Conservation (phyloP, 2,797 vertebrate species). For the Bradypodion pumilum region DNA sequence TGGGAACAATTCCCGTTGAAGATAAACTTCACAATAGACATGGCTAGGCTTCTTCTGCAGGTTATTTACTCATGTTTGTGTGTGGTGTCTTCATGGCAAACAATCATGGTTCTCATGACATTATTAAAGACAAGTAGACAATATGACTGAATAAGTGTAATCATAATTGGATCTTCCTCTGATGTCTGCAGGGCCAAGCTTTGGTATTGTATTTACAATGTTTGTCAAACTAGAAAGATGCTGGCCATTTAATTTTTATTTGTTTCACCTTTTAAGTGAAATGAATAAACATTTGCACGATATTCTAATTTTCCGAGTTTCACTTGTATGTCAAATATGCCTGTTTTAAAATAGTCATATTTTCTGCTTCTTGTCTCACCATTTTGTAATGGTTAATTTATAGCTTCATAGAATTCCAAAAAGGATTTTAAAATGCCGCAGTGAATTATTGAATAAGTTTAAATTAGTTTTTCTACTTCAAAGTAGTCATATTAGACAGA, state of each 20-base stretch:
- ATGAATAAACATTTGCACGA: too few species aligned
- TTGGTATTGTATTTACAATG: neutral
- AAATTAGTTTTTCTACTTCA: neutral
- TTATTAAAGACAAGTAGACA: neutral
- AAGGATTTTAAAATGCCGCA: neutral
- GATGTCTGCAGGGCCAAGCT: too few species aligned
- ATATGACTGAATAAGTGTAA: neutral
- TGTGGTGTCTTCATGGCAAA: neutral
- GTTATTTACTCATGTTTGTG: neutral
- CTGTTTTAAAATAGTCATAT: too few species aligned
- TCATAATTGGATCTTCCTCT: too few species aligned
- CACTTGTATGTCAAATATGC: too few species aligned
- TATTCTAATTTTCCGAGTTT: too few species aligned
- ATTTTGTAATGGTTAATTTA: neutral
- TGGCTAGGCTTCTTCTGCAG: neutral
- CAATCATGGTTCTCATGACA: neutral
- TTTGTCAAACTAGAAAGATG: neutral
- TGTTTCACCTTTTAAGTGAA: too few species aligned
- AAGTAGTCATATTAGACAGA: neutral
- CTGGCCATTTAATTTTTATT: too few species aligned
- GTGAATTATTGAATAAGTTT: neutral
- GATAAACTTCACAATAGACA: neutral
- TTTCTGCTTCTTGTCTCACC: slow-evolving; percentile 6
- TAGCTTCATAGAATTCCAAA: neutral
- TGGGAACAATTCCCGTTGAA: neutral